phyloP scores from a whole-genome alignment of 1,140 invertebrate species.

The Pararge aegeria region DNA sequence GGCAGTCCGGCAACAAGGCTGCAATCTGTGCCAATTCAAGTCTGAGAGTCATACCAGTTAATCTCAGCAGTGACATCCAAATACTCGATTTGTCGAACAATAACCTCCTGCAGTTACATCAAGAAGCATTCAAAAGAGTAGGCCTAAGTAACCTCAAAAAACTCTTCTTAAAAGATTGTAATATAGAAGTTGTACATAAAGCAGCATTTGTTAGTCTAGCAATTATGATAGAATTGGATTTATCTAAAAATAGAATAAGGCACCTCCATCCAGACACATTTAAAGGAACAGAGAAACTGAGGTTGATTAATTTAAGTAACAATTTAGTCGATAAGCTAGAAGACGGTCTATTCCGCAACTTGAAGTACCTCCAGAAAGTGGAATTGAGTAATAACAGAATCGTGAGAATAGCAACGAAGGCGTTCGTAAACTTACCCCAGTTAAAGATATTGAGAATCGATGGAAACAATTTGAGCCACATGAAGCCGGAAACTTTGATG shows the following conservation, averaged over 20 bases:
- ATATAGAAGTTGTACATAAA: constrained; percentile 84
- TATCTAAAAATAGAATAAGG: constrained; percentile 88
- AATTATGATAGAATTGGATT: constrained; percentile 91
- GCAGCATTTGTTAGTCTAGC: constrained; percentile 87
- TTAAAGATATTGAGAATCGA: constrained; percentile 86
- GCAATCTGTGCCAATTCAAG: constrained; percentile 87
- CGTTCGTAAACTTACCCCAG: constrained; percentile 85
- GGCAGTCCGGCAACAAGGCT: constrained; percentile 90
- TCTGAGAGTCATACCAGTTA: constrained; percentile 84
- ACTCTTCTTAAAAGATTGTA: constrained; percentile 86
- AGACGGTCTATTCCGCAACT: constrained; percentile 86
- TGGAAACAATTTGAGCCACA: constrained; percentile 85
- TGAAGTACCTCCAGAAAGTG: constrained; percentile 88
- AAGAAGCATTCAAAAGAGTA: constrained; percentile 83
- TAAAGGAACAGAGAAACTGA: constrained; percentile 83
- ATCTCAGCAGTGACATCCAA: constrained; percentile 87
- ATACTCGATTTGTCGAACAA: constrained; percentile 86
- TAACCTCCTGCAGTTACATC: constrained; percentile 57
- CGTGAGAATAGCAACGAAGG: constrained; percentile 83
- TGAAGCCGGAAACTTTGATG: constrained; percentile 83
- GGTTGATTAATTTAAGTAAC: constrained; percentile 86
- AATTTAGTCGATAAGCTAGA: constrained; percentile 87
- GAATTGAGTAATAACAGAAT: constrained; percentile 89
- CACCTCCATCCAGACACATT: constrained; percentile 87
- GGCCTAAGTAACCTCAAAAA: constrained; percentile 90